These are phyloP conservation scores for Pinna nobilis DNA, from an alignment of 1,140 invertebrate genomes.

Conservation along the genomic window DNA sequence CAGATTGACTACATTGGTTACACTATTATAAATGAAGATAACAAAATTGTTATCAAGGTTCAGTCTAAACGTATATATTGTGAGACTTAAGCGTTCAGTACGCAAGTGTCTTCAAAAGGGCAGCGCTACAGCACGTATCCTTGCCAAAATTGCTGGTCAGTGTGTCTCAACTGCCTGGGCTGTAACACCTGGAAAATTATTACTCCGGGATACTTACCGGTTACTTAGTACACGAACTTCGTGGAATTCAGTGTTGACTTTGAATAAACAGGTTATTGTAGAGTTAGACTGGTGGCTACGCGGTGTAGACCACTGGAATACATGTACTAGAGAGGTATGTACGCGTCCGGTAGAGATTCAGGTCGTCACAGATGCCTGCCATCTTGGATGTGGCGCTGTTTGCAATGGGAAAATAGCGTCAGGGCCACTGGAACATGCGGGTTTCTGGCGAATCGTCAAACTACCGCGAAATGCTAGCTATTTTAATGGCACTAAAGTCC, in stretches of 20 bases:
- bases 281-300: neutral
- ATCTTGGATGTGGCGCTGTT: conserved; percentile 6
- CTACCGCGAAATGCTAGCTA: neutral
- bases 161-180: conserved; percentile 24
- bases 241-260: neutral
- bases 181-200: conserved; percentile 27
- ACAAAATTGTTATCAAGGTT: conserved; percentile 30
- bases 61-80: conserved; percentile 2
- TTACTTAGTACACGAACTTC: neutral
- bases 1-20: conserved; percentile 33
- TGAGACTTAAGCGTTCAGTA: conserved; percentile 22
- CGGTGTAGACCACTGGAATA: conserved; percentile 1
- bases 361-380: neutral
- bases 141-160: conserved; percentile 20
- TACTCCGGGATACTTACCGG: conserved; percentile 3
- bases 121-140: conserved; percentile 2
- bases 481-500: neutral
- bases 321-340: conserved; percentile 4
- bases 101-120: neutral
- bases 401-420: neutral
- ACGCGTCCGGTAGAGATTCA: neutral
- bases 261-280: neutral
- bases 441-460: neutral
- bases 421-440: conserved; percentile 1
- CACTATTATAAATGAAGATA: conserved; percentile 3